phyloP scores from a whole-genome alignment of 2,797 vertebrate genomes.

The Phrynocephalus guinanensis region DNA sequence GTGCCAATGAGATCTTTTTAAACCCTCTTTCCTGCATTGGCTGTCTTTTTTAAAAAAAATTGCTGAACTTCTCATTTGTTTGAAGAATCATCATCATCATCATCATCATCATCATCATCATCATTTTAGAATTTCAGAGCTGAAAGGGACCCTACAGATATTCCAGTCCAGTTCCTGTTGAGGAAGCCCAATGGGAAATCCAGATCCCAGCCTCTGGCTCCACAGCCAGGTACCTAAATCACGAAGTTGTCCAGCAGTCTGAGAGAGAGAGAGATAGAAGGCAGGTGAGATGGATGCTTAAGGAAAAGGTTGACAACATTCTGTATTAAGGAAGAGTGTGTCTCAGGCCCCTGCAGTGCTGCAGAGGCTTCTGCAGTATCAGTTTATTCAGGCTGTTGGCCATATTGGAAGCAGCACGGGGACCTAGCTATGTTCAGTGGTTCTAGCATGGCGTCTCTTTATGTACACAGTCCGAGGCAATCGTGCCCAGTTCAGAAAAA shows the following conservation, averaged over 20 bases:
- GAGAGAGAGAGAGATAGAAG: no score
- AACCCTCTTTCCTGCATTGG: constrained; percentile 12
- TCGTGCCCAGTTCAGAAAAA: no score
- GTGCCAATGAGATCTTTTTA: constrained; percentile 33
- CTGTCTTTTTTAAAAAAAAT: not conserved
- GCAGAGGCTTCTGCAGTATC: not conserved
- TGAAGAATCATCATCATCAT: not conserved
- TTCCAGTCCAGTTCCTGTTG: no score
- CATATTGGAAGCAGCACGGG: not conserved
- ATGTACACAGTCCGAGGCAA: not conserved
- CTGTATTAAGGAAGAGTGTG: not conserved
- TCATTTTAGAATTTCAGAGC: no score
- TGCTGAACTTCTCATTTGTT: not conserved
- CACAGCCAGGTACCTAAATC: no score
- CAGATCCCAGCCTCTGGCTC: no score
- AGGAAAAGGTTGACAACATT: not conserved
- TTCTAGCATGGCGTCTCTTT: not conserved
- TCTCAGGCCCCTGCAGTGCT: not conserved
- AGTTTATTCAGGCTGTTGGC: not conserved
- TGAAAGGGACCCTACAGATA: no score
- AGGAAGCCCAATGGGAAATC: no score
- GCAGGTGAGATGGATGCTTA: not conserved
- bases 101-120: not conserved
- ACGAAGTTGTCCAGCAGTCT: no score
- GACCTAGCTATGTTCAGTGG: not conserved